Conservation (phyloP, 2,797 vertebrate species). For the Pangasius macronema region DNA sequence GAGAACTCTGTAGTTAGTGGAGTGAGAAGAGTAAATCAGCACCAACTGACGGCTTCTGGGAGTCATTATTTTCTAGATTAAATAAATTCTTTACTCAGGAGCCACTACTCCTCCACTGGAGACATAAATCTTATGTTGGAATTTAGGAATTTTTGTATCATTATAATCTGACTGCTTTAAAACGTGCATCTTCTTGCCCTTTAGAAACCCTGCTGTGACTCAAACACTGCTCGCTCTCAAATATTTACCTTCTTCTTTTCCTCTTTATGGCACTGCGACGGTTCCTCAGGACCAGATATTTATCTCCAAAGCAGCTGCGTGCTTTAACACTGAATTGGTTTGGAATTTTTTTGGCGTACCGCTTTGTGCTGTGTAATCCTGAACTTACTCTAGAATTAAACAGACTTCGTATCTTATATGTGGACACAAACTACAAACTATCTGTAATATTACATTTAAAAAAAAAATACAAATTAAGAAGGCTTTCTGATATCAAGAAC, state of each 20-base stretch:
- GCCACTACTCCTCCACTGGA: background rate
- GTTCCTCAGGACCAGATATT: background rate
- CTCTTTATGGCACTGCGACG: background rate
- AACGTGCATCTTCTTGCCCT: background rate
- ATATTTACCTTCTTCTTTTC: background rate
- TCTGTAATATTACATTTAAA: background rate
- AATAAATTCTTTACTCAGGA: background rate
- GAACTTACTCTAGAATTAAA: background rate
- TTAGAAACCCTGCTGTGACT: conserved; percentile 9
- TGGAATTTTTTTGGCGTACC: background rate
- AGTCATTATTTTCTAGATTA: background rate
- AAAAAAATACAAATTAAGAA: background rate
- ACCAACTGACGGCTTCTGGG: background rate
- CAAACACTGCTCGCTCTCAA: background rate
- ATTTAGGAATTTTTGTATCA: background rate
- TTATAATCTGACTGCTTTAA: background rate
- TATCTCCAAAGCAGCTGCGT: background rate
- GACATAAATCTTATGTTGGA: background rate
- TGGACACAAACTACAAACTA: background rate
- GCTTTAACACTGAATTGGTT: background rate
- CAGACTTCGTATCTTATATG: background rate
- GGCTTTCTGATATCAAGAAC: background rate
- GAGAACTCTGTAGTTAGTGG: no score
- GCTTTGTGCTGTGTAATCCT: background rate
- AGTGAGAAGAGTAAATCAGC: background rate